Evolutionary conservation across 2,888 invertebrate genomes (phyloP).

Genomic region (Eupithecia subfuscata): DNA sequence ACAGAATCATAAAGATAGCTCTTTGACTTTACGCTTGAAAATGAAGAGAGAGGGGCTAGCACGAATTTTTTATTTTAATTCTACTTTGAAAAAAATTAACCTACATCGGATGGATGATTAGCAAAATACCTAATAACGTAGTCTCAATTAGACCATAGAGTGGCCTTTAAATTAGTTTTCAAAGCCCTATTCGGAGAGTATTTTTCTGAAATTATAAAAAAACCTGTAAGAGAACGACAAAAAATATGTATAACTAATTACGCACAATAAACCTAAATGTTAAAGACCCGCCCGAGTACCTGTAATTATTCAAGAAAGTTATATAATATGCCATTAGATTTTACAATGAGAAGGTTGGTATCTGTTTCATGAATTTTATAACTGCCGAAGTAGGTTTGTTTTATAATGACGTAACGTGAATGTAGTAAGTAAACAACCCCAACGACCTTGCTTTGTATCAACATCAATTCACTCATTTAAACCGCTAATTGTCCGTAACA

Average conservation of each 20-base stretch:
- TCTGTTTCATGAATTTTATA: slow-evolving; percentile 1
- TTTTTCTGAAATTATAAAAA: not conserved
- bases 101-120: too few relatives aligned
- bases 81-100: too few relatives aligned
- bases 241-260: not conserved
- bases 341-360: not conserved
- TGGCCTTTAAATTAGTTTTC: not conserved
- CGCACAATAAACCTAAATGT: not conserved
- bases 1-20: too few relatives aligned
- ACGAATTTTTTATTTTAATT: too few relatives aligned
- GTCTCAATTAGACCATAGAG: not conserved
- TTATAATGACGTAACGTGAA: slow-evolving; percentile 9
- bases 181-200: not conserved
- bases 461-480: slow-evolving; percentile 62
- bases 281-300: not conserved
- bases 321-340: slow-evolving; percentile 4
- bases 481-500: slow-evolving; percentile 50
- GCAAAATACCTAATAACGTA: too few relatives aligned
- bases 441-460: slow-evolving; percentile 59
- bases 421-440: slow-evolving; percentile 31
- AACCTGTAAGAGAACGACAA: not conserved
- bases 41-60: too few relatives aligned
- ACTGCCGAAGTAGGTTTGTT: not conserved
- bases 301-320: slow-evolving; percentile 4
- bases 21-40: too few relatives aligned